A percentile compares a stretch with the other conserved stretches of the same genome.
phyloP scores from a whole-genome alignment of 2,888 invertebrate species.

The Drosophila pseudotakahashii region DNA sequence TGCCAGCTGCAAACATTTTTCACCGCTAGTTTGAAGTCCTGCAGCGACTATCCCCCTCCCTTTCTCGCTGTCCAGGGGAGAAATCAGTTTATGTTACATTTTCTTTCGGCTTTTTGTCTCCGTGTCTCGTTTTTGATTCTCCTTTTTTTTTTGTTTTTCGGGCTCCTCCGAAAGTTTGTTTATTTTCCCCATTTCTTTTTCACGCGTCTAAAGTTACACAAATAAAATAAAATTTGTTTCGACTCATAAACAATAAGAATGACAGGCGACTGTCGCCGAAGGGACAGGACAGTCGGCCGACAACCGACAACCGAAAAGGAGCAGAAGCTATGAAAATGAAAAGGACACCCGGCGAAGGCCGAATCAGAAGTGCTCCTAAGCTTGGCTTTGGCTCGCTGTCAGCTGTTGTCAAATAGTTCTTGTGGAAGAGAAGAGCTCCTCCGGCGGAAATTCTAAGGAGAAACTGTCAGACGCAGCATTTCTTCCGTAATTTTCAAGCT shows the following conservation, averaged over 20 bases:
- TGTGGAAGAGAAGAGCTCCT: neutral
- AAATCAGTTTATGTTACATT: slow-evolving; percentile 44
- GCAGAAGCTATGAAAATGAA: neutral
- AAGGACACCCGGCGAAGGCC: neutral
- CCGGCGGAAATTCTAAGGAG: neutral
- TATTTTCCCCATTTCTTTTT: slow-evolving; percentile 30
- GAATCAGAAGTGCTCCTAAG: slow-evolving; percentile 27
- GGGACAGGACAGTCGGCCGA: neutral
- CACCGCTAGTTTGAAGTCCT: slow-evolving; percentile 32
- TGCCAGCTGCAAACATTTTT: slow-evolving; percentile 45
- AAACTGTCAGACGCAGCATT: neutral
- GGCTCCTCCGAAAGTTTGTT: slow-evolving; percentile 16
- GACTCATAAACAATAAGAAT: slow-evolving; percentile 47
- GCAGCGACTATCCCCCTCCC: neutral
- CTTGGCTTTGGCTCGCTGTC: slow-evolving; percentile 18
- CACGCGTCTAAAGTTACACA: slow-evolving; percentile 46
- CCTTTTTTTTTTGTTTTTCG: too few species aligned
- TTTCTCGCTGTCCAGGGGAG: slow-evolving; percentile 15
- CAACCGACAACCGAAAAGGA: too few species aligned
- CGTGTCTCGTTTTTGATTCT: neutral
- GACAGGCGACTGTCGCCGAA: slow-evolving; percentile 15
- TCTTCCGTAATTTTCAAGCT: neutral
- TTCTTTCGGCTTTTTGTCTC: slow-evolving; percentile 22
- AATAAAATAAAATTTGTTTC: slow-evolving; percentile 45
- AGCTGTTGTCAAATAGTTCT: slow-evolving; percentile 34